Evolutionary conservation across 2,888 invertebrate species (phyloP).

Genomic region (Hemistola chrysoprasaria): DNA sequence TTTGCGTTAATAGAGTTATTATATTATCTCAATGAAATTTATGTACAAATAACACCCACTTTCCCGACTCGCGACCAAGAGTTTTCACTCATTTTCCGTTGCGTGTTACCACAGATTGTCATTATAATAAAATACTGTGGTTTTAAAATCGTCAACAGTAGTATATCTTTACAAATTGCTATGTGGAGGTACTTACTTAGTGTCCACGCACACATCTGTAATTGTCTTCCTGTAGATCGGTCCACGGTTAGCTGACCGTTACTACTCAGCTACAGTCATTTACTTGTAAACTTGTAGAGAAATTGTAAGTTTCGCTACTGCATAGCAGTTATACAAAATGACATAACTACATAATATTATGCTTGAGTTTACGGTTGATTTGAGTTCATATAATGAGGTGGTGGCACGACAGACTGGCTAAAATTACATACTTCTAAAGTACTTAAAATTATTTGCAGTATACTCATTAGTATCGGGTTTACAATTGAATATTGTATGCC

Average conservation of each 20-base stretch:
- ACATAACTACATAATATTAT: constrained; percentile 2
- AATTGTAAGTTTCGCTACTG: constrained; percentile 8
- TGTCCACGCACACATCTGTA: no score
- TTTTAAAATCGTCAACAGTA: constrained; percentile 5
- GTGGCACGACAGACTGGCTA: constrained; percentile 21
- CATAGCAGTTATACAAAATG: background rate
- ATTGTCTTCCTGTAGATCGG: no score
- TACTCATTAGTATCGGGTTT: no score
- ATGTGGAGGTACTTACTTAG: no score
- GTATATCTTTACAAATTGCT: background rate
- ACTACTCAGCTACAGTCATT: no score
- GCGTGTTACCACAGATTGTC: constrained; percentile 25
- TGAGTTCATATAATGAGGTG: constrained; percentile 25
- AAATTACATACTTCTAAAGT: constrained; percentile 26
- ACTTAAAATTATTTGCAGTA: no score
- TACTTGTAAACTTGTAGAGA: no score
- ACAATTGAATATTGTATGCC: no score
- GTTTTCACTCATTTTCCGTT: constrained; percentile 24
- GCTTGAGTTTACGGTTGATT: constrained; percentile 13
- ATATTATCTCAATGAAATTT: no score
- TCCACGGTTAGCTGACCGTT: no score
- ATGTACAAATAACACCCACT: constrained; percentile 15
- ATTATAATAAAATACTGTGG: constrained; percentile 11
- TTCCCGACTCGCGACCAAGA: constrained; percentile 13
- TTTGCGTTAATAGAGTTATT: no score